phyloP scores from a whole-genome alignment of 2,797 vertebrate genomes.

The Artibeus jamaicensis region DNA sequence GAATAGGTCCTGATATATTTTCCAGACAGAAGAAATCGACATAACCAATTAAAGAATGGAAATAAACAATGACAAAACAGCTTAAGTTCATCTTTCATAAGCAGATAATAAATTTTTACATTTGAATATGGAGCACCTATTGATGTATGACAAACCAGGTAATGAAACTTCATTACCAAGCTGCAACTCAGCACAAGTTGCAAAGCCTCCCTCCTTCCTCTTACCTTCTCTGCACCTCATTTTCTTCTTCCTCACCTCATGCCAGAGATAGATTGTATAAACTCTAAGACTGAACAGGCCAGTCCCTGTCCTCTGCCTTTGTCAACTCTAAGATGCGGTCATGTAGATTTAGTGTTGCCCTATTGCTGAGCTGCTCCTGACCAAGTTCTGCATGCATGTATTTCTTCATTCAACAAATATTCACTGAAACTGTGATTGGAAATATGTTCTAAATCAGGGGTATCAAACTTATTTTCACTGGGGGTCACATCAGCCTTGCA shows the following conservation, averaged over 20 bases:
- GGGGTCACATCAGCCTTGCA: too few species aligned
- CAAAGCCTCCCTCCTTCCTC: not conserved
- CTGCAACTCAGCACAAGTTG: not conserved
- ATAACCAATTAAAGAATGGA: constrained; percentile 25
- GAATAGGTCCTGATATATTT: constrained; percentile 26
- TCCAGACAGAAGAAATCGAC: constrained; percentile 41
- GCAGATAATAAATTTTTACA: not conserved
- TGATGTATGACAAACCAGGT: not conserved
- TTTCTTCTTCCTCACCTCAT: not conserved
- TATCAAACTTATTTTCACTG: too few species aligned
- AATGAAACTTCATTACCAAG: constrained; percentile 29
- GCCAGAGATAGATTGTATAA: not conserved
- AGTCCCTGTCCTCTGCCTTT: not conserved
- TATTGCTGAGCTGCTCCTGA: not conserved
- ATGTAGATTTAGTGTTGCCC: not conserved
- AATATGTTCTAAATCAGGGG: not conserved
- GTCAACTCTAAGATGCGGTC: not conserved
- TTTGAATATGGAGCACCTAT: constrained; percentile 38
- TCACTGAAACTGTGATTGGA: not conserved
- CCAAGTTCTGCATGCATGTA: not conserved
- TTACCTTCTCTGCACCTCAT: not conserved
- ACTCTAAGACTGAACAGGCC: not conserved
- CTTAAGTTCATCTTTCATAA: constrained; percentile 45
- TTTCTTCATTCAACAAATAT: not conserved
- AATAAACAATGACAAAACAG: constrained; percentile 25